phyloP scores from a whole-genome alignment of 2,113 vertebrate genomes.

The Empidonax traillii region DNA sequence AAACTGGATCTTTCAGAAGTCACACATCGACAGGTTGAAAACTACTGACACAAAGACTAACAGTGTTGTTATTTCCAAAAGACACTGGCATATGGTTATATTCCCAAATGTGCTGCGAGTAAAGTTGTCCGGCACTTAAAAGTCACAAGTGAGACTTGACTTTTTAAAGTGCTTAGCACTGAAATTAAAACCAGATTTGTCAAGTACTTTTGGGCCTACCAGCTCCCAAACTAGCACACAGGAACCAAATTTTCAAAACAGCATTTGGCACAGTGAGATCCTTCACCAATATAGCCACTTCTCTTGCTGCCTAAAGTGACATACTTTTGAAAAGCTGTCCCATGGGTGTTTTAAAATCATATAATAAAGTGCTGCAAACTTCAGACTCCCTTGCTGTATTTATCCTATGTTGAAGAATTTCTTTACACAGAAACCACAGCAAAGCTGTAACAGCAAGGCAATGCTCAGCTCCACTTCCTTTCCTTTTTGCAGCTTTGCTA shows the following conservation, averaged over 20 bases:
- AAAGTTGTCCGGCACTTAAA: background rate
- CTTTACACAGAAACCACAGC: background rate
- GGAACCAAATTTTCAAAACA: background rate
- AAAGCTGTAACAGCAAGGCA: background rate
- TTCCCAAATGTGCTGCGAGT: background rate
- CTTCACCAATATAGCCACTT: background rate
- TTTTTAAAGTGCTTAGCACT: background rate
- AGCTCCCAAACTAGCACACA: background rate
- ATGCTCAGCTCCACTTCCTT: background rate
- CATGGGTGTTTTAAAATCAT: background rate
- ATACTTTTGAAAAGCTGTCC: background rate
- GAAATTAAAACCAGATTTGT: constrained; percentile 2
- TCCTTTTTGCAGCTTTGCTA: background rate
- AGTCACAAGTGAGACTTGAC: background rate
- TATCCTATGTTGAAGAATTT: background rate
- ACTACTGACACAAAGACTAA: background rate
- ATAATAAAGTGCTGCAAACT: background rate
- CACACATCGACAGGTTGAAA: background rate
- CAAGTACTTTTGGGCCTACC: background rate
- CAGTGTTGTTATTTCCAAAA: background rate
- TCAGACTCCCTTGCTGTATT: background rate
- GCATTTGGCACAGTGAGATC: background rate
- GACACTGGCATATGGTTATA: background rate
- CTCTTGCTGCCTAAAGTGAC: background rate
- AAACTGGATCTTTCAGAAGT: background rate